These are phyloP conservation scores for Allophyes oxyacanthae DNA, from an alignment of 2,888 invertebrate genomes.

Conservation along the genomic window DNA sequence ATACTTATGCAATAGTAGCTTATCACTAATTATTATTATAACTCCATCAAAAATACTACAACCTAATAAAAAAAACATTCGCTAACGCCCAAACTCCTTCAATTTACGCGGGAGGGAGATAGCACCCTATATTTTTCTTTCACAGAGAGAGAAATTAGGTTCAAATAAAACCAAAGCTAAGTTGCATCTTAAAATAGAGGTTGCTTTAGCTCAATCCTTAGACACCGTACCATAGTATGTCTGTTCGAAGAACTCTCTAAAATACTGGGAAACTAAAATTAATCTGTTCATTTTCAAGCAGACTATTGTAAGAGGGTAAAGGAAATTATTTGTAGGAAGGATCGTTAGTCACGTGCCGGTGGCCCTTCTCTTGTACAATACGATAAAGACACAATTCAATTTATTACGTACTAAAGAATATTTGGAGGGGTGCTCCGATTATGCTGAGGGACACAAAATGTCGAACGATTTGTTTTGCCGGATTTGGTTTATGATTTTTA, in stretches of 20 bases:
- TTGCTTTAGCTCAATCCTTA: neutral
- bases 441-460: conserved; percentile 42
- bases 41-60: no score
- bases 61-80: no score
- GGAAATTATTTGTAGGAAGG: conserved; percentile 49
- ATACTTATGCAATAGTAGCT: no score
- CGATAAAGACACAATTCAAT: conserved; percentile 59
- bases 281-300: conserved; percentile 44
- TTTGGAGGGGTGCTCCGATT: conserved; percentile 45
- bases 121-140: neutral
- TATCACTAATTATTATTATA: no score
- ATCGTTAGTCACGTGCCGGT: conserved; percentile 55
- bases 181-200: conserved; percentile 11
- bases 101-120: no score
- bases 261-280: conserved; percentile 44
- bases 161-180: conserved; percentile 11
- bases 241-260: conserved; percentile 3
- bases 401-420: conserved; percentile 57
- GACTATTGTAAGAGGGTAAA: conserved; percentile 43
- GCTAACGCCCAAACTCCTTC: no score
- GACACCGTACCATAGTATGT: no score
- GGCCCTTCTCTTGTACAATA: conserved; percentile 49
- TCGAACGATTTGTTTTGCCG: conserved; percentile 46
- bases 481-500: conserved; percentile 48
- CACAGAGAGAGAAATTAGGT: neutral